phyloP scores from a whole-genome alignment of 2,797 vertebrate genomes.

The Gymnopithys bicolor region DNA sequence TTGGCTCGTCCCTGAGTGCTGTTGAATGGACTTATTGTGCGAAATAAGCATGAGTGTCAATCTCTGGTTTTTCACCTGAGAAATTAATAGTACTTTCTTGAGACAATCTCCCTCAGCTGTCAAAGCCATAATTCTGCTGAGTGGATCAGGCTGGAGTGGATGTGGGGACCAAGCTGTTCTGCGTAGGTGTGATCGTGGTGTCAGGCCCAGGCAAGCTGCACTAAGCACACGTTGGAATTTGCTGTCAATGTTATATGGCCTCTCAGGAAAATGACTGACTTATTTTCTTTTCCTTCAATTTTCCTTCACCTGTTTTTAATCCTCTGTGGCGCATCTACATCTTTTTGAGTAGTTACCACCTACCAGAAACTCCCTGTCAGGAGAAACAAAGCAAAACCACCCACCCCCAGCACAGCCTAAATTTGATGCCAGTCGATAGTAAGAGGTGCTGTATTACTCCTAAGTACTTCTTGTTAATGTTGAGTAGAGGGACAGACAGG shows the following conservation, averaged over 20 bases:
- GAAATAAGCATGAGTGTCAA: conserved; percentile 48
- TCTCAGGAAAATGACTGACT: conserved; percentile 35
- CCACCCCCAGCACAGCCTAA: neutral
- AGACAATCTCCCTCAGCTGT: conserved; percentile 57
- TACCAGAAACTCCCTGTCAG: neutral
- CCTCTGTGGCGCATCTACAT: neutral
- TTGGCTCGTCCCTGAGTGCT: neutral
- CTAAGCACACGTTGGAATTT: neutral
- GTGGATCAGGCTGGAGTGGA: neutral
- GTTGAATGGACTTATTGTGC: conserved; percentile 21
- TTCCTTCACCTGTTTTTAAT: conserved; percentile 39
- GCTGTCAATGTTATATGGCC: conserved; percentile 19
- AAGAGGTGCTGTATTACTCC: neutral
- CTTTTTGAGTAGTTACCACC: neutral
- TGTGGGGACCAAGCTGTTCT: conserved; percentile 2
- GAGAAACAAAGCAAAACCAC: neutral
- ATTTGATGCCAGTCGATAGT: neutral
- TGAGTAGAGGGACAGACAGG: neutral
- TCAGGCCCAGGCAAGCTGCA: conserved; percentile 24
- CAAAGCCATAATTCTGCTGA: conserved; percentile 18
- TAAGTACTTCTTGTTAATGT: neutral
- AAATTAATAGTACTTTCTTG: conserved; percentile 60
- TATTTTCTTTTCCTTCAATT: neutral
- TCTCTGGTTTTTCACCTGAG: conserved; percentile 45
- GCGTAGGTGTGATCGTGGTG: neutral